A percentile compares a stretch with the other conserved stretches of the same genome.
Evolutionary conservation across 1,140 invertebrate species (phyloP).

Genomic region (Atta texana): DNA sequence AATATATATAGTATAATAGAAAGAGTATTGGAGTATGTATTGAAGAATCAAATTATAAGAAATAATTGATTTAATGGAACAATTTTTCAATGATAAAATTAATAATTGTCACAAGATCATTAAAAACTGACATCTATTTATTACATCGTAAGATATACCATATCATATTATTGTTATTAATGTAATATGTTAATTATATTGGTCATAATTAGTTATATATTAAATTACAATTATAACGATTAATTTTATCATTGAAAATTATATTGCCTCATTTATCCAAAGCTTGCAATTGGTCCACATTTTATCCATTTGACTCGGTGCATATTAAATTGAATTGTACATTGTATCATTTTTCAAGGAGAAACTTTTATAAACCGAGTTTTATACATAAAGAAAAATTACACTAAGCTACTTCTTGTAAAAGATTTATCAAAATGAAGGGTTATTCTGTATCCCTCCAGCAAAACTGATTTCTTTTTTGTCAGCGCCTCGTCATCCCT

Average conservation of each 20-base stretch:
- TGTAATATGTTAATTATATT: conserved; percentile 49
- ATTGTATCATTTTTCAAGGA: background rate
- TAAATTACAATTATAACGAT: conserved; percentile 46
- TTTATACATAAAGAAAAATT: conserved; percentile 33
- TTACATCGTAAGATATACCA: conserved; percentile 30
- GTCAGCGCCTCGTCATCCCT: conserved; percentile 26
- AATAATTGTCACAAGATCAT: conserved; percentile 10
- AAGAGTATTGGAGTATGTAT: too few relatives aligned
- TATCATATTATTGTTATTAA: conserved; percentile 40
- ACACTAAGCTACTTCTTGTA: background rate
- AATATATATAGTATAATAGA: background rate
- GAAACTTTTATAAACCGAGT: background rate
- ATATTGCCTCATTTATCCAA: conserved; percentile 34
- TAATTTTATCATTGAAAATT: conserved; percentile 50
- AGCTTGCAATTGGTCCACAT: conserved; percentile 25
- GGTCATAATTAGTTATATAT: conserved; percentile 49
- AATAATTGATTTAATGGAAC: background rate
- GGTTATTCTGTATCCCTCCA: background rate
- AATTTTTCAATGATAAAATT: conserved; percentile 5
- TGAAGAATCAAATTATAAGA: background rate
- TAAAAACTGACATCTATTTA: conserved; percentile 34
- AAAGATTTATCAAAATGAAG: background rate
- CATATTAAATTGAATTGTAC: conserved; percentile 16
- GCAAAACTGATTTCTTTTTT: conserved; percentile 8
- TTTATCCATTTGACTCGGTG: background rate